Base-by-base conservation (phyloP, 2,888 invertebrate species). In the Latrodectus elegans region DNA sequence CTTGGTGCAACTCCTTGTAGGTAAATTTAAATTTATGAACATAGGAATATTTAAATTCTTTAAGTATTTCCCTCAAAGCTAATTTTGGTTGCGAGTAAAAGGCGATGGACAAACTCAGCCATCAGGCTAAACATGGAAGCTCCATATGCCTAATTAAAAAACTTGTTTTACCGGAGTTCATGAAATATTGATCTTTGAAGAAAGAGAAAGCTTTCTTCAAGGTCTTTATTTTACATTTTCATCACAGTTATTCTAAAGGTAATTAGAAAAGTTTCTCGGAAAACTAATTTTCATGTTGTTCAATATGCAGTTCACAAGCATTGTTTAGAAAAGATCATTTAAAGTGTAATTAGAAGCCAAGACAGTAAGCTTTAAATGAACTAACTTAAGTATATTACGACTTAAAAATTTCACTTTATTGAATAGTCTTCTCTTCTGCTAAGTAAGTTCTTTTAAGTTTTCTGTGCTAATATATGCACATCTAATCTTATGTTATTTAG, bases 291-390 rank as follows among this genome's bases (percentile, higher is more conserved):
- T 75, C 75, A 75, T 82, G 10, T 55, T 55, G 53, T 75, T 52
- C 67, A 1, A 68, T 68, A 49, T 75, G 70, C 65, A 11, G 68
- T 26, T 60, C 60, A 53, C n/a, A 79, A 71, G 71, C 53, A 82
- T 75, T 75, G 75, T 82, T 75, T 53, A 22, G 67, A 82, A 17
- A 82, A 82, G 70, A 82, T 82, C 68, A 38, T 68, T 82, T 75
- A 75, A 75, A 70, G 68, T 38, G 70, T 82, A 75, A 68, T 74
- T 75, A 82, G 75, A 82, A 75, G 60, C 38, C 14, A 22, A 38
- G 75, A 75, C 22, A 26, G 67, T 51, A 53, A 15, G 65, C 52
- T 51, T 26, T 53, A 70, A 75, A 82, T 82, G 67, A 75, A 52
- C 26, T 11, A 12, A 60, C n/a, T 60, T 60, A 38, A 38, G 38